Percentiles rank a stretch among this genome's conserved stretches.
Evolutionary conservation across 2,797 vertebrate genomes (phyloP).

Genomic region (Alcedo atthis): DNA sequence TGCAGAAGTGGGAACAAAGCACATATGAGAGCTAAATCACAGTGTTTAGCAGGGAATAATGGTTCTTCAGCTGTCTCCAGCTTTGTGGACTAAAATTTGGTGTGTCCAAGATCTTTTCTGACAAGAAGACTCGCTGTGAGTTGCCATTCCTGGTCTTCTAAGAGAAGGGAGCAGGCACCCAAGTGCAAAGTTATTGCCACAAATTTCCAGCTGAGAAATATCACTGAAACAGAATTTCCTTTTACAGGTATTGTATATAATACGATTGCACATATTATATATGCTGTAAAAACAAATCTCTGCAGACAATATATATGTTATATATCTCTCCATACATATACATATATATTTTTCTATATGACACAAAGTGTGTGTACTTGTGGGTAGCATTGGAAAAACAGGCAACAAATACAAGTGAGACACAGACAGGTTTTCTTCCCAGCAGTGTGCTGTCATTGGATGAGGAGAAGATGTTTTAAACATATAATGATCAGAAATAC

Average conservation of each 20-base stretch:
- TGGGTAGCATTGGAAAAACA: neutral
- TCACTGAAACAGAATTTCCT: neutral
- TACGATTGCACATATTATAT: neutral
- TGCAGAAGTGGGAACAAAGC: conserved; percentile 62
- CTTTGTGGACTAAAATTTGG: neutral
- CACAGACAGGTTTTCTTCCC: neutral
- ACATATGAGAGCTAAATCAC: conserved; percentile 58
- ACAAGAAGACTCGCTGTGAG: neutral
- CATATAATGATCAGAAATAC: neutral
- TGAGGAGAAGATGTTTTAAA: neutral
- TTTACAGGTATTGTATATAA: neutral
- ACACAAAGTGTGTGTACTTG: neutral
- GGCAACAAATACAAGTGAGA: neutral
- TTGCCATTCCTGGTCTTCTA: neutral
- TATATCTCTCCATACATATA: neutral
- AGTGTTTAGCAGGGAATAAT: conserved; percentile 29
- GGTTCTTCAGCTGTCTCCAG: neutral
- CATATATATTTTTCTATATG: neutral
- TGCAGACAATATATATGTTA: neutral
- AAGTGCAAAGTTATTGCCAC: neutral
- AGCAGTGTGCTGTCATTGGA: neutral
- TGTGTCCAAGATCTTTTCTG: neutral
- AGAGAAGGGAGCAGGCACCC: neutral
- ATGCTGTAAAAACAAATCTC: neutral
- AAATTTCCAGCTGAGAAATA: neutral